Conservation (phyloP, 1,140 invertebrate species). For the Lepidostoma basale region DNA sequence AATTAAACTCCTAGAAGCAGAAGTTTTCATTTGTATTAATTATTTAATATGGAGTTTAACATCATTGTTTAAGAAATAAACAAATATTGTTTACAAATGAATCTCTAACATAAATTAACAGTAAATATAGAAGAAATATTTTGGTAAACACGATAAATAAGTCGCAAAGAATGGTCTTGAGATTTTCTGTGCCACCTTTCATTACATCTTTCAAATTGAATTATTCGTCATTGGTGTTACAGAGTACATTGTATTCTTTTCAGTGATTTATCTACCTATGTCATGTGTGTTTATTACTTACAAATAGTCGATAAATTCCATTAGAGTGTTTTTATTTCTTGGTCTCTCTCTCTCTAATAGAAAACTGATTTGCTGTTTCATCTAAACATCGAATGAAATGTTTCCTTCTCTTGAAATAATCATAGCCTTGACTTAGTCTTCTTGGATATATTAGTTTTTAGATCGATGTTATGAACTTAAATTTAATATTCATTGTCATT, state of each 20-base stretch:
- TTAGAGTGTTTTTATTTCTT: conserved; percentile 11
- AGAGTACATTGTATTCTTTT: not conserved
- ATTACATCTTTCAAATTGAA: conserved; percentile 1
- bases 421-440: not conserved
- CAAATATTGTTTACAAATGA: not conserved
- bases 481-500: too few relatives aligned
- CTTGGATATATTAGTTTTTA: not conserved
- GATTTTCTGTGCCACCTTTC: not conserved
- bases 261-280: too few relatives aligned
- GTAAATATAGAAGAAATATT: too few relatives aligned
- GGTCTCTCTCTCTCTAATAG: not conserved
- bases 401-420: conserved; percentile 3
- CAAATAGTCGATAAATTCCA: not conserved
- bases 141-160: too few relatives aligned
- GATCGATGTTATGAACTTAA: not conserved
- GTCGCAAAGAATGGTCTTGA: too few relatives aligned
- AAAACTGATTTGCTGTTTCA: not conserved
- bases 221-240: conserved; percentile 7
- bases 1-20: too few relatives aligned
- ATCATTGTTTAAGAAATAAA: too few relatives aligned
- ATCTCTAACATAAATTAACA: too few relatives aligned
- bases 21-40: too few relatives aligned
- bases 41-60: too few relatives aligned
- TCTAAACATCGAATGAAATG: not conserved
- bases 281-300: conserved; percentile 11